Evolutionary conservation across 2,113 vertebrate species (phyloP), one percentile per base, ranked within the genome.

Genomic region (Murina feae): DNA sequence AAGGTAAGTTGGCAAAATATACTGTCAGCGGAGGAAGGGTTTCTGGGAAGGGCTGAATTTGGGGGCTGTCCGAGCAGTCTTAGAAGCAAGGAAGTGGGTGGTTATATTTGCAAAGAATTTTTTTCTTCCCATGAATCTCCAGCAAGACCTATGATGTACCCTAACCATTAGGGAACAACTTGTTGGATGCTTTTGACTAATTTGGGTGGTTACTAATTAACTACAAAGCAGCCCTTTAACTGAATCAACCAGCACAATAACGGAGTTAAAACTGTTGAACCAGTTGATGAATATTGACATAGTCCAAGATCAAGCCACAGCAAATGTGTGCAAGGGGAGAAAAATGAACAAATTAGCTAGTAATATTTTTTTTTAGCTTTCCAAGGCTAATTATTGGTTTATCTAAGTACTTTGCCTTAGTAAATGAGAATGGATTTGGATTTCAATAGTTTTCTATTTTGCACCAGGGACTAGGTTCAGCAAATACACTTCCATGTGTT

Each of bases 401-500:
- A 91, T 93, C 42, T 94, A 68, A 84, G 71, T 74, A 60, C n/a
- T 86, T 87, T 93, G 84, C 83, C 20, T 83, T 84, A 42, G 63
- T 79, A 93, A 89, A 82, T 81, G 84, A 80, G 85, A 60, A 94
- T 80, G 80, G 79, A 37, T 87, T 96, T 96, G 72, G 28, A 82
- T 95, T 96, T 96, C 55, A 83, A 18, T 95, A 90, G 47, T 82
- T 58, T 93, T 87, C 76, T 37, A 35, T 93, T 96, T 95, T 93
- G 32, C 92, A 79, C 85, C 16, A 65, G 68, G 42, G 81, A 91
- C 78, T 91, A 82, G 32, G 17, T 76, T 95, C 13, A 90, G 81
- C 51, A 95, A 89, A 76, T 89, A 89, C 25, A 76, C 39, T 95
- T 94, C 80, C 23, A n/a, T 89, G 28, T 78, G 20, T 39, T 86